Conservation (phyloP, 2,113 vertebrate species). For the Notarius quadriscutis region DNA sequence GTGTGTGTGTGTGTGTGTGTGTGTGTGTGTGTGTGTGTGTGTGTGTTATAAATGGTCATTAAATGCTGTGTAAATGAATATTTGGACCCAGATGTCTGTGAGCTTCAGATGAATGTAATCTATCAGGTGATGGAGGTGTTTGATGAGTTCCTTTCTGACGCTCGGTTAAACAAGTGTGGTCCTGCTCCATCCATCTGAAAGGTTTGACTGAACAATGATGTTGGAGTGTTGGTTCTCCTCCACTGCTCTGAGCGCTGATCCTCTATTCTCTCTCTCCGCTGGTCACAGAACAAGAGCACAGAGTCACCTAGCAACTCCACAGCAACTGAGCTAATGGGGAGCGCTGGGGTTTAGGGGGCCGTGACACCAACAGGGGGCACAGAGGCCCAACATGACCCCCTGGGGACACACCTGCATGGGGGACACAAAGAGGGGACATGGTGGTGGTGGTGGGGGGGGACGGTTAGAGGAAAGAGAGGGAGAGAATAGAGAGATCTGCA, state of each 20-base stretch:
- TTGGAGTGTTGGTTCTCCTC: slow-evolving; percentile 7
- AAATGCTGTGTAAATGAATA: too few species aligned
- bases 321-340: slow-evolving; percentile 47
- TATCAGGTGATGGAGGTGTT: background rate
- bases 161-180: slow-evolving; percentile 21
- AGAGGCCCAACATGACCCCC: slow-evolving; percentile 38
- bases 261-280: slow-evolving; percentile 30
- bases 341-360: slow-evolving; percentile 51
- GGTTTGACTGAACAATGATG: slow-evolving; percentile 39
- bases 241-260: slow-evolving; percentile 44
- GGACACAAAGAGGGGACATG: background rate
- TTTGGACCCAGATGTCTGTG: background rate
- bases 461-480: slow-evolving; percentile 28
- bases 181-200: slow-evolving; percentile 23
- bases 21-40: too few species aligned
- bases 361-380: slow-evolving; percentile 44
- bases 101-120: background rate
- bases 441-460: background rate
- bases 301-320: slow-evolving; percentile 56
- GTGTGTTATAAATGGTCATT: too few species aligned
- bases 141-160: background rate
- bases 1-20: too few species aligned
- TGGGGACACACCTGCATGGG: slow-evolving; percentile 55
- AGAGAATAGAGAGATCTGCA: slow-evolving; percentile 38
- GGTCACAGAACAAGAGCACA: slow-evolving; percentile 28